These are phyloP conservation scores for Aphis gossypii DNA, from an alignment of 1,140 invertebrate species.

Conservation along the genomic window DNA sequence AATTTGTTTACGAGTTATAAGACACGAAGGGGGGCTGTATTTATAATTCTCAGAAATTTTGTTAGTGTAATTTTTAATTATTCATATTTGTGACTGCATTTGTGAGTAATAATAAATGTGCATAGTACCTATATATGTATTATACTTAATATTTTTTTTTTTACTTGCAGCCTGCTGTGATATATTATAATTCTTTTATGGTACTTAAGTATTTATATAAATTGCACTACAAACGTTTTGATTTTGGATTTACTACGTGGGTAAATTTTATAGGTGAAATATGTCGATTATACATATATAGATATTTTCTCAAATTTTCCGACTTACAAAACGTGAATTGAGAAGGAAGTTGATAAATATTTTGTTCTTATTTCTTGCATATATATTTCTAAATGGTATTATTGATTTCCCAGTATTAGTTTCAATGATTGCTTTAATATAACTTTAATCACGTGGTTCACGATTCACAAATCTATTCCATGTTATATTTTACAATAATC, in stretches of 20 bases:
- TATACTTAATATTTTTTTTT: not conserved
- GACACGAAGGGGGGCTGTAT: not conserved
- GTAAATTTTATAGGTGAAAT: too few species aligned
- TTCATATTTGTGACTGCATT: slow-evolving; percentile 16
- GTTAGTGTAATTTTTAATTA: slow-evolving; percentile 29
- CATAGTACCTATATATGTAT: not conserved
- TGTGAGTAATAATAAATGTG: not conserved
- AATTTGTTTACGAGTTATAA: not conserved
- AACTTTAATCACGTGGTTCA: not conserved
- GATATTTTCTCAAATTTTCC: too few species aligned
- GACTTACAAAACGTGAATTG: not conserved
- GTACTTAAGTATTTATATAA: too few species aligned
- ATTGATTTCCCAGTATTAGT: not conserved
- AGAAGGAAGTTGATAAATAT: not conserved
- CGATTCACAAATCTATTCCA: not conserved
- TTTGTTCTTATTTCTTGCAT: not conserved
- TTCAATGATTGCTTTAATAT: not conserved
- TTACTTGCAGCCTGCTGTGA: not conserved
- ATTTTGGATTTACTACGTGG: too few species aligned
- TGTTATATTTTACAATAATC: not conserved
- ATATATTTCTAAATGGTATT: not conserved
- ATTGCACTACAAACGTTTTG: too few species aligned
- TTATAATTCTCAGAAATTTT: not conserved
- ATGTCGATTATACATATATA: too few species aligned
- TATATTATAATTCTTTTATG: too few species aligned